These are phyloP conservation scores for Odontomachus brunneus DNA, from an alignment of 1,140 invertebrate genomes.

Conservation along the genomic window DNA sequence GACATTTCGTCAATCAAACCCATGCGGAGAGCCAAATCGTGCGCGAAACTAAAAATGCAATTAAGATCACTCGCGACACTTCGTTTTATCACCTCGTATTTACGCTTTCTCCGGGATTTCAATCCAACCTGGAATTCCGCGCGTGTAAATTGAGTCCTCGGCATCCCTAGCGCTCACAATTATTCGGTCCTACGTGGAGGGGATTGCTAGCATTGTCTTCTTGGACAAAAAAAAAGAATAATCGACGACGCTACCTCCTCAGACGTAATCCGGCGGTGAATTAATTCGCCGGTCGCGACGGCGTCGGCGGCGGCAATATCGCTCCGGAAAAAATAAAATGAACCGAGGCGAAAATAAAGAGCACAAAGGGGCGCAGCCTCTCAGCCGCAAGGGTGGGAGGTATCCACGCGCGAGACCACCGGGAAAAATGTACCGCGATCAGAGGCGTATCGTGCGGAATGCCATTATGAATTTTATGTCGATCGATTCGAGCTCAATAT, in stretches of 20 bases:
- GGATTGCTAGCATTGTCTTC: not conserved
- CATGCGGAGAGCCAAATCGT: too few relatives aligned
- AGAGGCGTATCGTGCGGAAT: conserved; percentile 51
- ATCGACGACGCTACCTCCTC: not conserved
- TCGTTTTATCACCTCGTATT: too few relatives aligned
- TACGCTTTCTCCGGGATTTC: too few relatives aligned
- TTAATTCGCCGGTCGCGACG: conserved; percentile 1
- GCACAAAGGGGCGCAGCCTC: conserved; percentile 11
- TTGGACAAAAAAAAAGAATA: not conserved
- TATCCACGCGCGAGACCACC: not conserved
- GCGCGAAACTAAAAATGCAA: too few relatives aligned
- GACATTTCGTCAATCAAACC: too few relatives aligned
- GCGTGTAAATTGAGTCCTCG: too few relatives aligned
- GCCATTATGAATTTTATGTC: conserved; percentile 76
- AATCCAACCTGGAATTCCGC: too few relatives aligned
- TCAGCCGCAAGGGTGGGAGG: too few relatives aligned
- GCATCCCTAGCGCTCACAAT: not conserved
- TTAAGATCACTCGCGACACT: too few relatives aligned
- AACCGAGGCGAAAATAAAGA: conserved; percentile 59
- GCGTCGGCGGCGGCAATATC: conserved; percentile 40
- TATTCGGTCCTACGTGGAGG: not conserved
- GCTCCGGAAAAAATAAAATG: conserved; percentile 62
- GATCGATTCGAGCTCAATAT: conserved; percentile 72
- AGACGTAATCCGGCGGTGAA: conserved; percentile 30
- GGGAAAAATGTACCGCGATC: conserved; percentile 57